Conservation (phyloP, 2,113 vertebrate genomes). For the Theropithecus gelada region DNA sequence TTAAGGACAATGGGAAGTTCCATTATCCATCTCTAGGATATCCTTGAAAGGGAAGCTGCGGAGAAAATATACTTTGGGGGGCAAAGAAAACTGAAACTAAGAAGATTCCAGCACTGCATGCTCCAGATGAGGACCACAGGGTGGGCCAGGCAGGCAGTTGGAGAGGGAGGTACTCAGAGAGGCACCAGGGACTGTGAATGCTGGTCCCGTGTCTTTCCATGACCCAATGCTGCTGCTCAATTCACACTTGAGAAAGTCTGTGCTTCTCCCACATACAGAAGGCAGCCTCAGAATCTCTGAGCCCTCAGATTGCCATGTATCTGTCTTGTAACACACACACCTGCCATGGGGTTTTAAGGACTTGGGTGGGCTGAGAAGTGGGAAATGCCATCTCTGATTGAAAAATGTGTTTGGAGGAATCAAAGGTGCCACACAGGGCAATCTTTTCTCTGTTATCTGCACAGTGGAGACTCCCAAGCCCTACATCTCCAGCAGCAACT, state of each 20-base stretch:
- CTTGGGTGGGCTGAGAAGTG: too few relatives aligned
- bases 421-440: too few relatives aligned
- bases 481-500: too few relatives aligned
- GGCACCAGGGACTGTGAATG: neutral
- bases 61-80: neutral
- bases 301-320: neutral
- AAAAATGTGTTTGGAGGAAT: too few relatives aligned
- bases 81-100: neutral
- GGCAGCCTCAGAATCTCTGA: fast-evolving
- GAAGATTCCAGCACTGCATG: neutral
- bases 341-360: too few relatives aligned
- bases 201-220: neutral
- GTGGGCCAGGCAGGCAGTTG: neutral
- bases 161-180: neutral
- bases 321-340: neutral
- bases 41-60: neutral
- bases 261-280: neutral
- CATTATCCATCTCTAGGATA: neutral
- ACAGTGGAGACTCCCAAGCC: too few relatives aligned
- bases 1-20: neutral
- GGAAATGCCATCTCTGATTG: too few relatives aligned
- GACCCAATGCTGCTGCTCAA: neutral
- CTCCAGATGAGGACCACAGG: neutral
- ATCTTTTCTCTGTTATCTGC: too few relatives aligned
- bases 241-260: neutral